Evolutionary conservation across 2,113 vertebrate genomes (phyloP).

Genomic region (Hemichromis elongatus): DNA sequence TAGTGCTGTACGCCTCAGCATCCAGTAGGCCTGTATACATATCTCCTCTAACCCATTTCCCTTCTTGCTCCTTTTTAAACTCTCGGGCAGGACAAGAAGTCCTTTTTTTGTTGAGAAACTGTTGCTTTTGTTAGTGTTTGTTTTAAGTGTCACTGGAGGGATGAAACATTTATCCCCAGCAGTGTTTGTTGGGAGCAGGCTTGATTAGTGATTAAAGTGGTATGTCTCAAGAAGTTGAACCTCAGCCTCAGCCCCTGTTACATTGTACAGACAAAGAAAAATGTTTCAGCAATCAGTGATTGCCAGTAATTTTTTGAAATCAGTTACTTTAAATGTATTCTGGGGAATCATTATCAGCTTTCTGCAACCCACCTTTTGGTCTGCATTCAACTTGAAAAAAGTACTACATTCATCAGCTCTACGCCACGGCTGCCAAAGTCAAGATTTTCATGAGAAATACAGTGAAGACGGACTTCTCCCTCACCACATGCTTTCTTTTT

Average conservation of each 20-base stretch:
- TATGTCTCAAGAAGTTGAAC: not conserved
- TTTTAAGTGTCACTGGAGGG: not conserved
- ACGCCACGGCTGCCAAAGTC: slow-evolving; percentile 1
- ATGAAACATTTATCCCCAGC: slow-evolving; percentile 1
- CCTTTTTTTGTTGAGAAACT: not conserved
- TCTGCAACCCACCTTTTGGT: slow-evolving; percentile 29
- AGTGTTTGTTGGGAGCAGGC: not conserved
- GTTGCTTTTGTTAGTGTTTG: not conserved
- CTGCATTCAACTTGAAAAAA: slow-evolving; percentile 5
- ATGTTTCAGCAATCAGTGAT: not conserved
- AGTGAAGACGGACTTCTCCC: slow-evolving; percentile 11
- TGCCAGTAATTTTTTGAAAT: slow-evolving; percentile 22
- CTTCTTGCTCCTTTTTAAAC: not conserved
- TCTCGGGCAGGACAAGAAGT: not conserved
- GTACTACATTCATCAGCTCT: not conserved
- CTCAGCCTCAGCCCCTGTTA: not conserved
- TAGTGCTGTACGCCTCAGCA: not conserved
- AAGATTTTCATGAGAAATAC: slow-evolving; percentile 11
- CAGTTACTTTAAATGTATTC: slow-evolving; percentile 8
- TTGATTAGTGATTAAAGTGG: slow-evolving; percentile 35
- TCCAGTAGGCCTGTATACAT: not conserved
- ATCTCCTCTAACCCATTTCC: not conserved
- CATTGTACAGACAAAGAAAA: not conserved
- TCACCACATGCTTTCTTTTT: not conserved
- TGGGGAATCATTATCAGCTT: slow-evolving; percentile 33